These are phyloP conservation scores for Eupithecia centaureata DNA, from an alignment of 2,888 invertebrate genomes.

Conservation along the genomic window DNA sequence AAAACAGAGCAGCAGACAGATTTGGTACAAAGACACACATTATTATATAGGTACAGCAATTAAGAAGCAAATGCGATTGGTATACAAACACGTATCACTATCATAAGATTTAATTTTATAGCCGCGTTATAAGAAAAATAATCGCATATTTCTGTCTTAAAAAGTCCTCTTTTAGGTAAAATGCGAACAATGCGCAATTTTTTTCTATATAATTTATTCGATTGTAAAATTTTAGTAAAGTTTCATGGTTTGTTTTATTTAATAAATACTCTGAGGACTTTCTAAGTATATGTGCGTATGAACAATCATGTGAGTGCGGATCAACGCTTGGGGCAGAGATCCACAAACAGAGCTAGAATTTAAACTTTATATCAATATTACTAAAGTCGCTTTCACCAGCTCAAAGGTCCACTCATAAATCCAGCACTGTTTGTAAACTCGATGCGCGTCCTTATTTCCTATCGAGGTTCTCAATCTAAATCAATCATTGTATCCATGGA, in stretches of 20 bases:
- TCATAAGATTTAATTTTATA: slow-evolving; percentile 31
- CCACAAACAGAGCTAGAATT: slow-evolving; percentile 20
- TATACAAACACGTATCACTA: slow-evolving; percentile 34
- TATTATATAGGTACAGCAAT: slow-evolving; percentile 6
- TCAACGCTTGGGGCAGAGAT: slow-evolving; percentile 39
- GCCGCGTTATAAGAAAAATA: slow-evolving; percentile 37
- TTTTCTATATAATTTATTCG: neutral
- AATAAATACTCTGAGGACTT: slow-evolving; percentile 40
- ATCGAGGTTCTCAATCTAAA: slow-evolving; percentile 11
- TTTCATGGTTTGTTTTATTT: neutral
- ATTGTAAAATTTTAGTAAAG: slow-evolving; percentile 19
- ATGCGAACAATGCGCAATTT: neutral
- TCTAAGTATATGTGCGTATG: slow-evolving; percentile 49
- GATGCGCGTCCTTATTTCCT: slow-evolving; percentile 15
- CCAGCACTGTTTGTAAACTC: slow-evolving; percentile 19
- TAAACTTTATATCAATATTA: neutral
- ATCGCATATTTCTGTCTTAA: slow-evolving; percentile 25
- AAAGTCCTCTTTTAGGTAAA: slow-evolving; percentile 25
- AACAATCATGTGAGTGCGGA: slow-evolving; percentile 40
- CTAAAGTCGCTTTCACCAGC: neutral
- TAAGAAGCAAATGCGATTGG: slow-evolving; percentile 11
- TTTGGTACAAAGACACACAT: slow-evolving; percentile 16
- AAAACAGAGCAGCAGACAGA: slow-evolving; percentile 27
- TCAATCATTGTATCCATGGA: slow-evolving; percentile 16
- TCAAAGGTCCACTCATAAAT: neutral